Percentiles rank a stretch among this genome's conserved stretches.
Evolutionary conservation across 2,888 invertebrate species (phyloP).

Genomic region (Drosophila lacicola): DNA sequence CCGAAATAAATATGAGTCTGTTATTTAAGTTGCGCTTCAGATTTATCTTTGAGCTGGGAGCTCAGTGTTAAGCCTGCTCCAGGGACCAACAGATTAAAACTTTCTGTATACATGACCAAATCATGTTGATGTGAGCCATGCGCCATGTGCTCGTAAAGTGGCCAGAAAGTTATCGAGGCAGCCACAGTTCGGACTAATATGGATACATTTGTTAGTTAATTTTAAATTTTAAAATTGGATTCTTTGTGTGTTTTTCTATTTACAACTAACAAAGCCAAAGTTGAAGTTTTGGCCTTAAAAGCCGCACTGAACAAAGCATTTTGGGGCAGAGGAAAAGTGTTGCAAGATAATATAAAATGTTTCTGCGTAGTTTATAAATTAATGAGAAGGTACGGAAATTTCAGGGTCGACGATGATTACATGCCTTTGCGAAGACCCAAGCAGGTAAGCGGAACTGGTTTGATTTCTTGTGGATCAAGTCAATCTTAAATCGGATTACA

Average conservation of each 20-base stretch:
- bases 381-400: too few relatives aligned
- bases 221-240: background rate
- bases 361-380: too few relatives aligned
- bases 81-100: conserved; percentile 31
- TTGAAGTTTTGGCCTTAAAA: background rate
- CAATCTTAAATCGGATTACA: too few relatives aligned
- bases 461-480: too few relatives aligned
- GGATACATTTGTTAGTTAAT: background rate
- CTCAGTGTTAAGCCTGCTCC: conserved; percentile 24
- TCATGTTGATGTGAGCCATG: conserved; percentile 9
- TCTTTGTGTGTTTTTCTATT: background rate
- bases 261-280: background rate
- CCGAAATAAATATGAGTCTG: conserved; percentile 21
- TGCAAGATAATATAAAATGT: too few relatives aligned
- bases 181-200: too few relatives aligned
- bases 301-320: background rate
- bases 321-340: too few relatives aligned
- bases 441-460: too few relatives aligned
- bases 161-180: background rate
- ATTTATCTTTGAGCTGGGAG: conserved; percentile 1
- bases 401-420: too few relatives aligned
- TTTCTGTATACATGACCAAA: conserved; percentile 16
- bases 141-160: conserved; percentile 1
- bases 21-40: conserved; percentile 10
- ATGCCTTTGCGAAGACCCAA: too few relatives aligned